A percentile compares a stretch with the other conserved stretches of the same genome.
These are phyloP conservation scores for Strigamia maritima DNA, from an alignment of 2,888 invertebrate species.

Conservation along the genomic window DNA sequence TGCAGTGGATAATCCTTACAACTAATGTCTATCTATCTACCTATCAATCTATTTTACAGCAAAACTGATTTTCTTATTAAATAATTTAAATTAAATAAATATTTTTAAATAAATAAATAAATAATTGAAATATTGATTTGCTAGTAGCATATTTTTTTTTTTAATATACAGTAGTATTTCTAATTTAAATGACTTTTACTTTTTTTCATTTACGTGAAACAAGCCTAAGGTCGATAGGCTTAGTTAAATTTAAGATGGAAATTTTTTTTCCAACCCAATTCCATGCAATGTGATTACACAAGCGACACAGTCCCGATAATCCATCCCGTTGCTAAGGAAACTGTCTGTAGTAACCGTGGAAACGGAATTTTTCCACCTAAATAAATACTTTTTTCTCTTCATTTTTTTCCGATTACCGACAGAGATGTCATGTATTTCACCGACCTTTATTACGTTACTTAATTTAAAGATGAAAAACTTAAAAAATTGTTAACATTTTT, in stretches of 20 bases:
- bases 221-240: neutral
- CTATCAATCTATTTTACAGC: too few species aligned
- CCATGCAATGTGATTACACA: conserved; percentile 7
- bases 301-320: conserved; percentile 4
- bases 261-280: neutral
- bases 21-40: too few species aligned
- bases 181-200: too few species aligned
- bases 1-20: too few species aligned
- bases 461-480: neutral
- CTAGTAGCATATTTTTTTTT: too few species aligned
- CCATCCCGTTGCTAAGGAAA: neutral
- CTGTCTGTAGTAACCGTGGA: neutral
- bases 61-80: too few species aligned
- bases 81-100: too few species aligned
- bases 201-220: neutral
- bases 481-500: neutral
- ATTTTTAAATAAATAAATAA: too few species aligned
- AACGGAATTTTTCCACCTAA: neutral
- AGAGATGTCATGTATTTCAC: neutral
- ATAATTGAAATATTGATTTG: too few species aligned
- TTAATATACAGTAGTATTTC: too few species aligned
- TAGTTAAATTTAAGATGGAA: conserved; percentile 3
- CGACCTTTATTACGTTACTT: neutral
- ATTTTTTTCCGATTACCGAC: neutral
- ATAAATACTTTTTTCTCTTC: neutral